phyloP scores from a whole-genome alignment of 2,888 invertebrate genomes.

The Parthenolecanium corni region DNA sequence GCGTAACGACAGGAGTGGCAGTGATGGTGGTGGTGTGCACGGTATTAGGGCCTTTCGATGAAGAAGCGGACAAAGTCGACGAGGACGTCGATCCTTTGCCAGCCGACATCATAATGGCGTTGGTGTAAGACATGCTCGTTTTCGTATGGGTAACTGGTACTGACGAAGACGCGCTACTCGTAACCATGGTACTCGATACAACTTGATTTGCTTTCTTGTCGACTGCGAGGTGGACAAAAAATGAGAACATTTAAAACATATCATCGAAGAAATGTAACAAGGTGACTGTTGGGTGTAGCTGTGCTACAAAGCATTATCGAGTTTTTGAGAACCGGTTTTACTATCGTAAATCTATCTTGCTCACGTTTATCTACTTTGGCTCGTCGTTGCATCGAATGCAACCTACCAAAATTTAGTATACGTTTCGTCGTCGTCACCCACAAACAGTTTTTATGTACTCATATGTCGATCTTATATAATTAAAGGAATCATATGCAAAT shows the following conservation, averaged over 20 bases:
- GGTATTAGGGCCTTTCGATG: conserved; percentile 39
- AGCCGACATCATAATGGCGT: conserved; percentile 45
- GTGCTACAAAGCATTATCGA: too few relatives aligned
- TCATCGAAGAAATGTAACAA: too few relatives aligned
- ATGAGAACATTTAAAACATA: neutral
- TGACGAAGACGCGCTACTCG: conserved; percentile 36
- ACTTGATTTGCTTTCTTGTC: conserved; percentile 29
- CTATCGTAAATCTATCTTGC: too few relatives aligned
- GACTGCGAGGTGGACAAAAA: conserved; percentile 22
- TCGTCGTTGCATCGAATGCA: too few relatives aligned
- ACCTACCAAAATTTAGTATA: too few relatives aligned
- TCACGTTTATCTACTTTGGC: too few relatives aligned
- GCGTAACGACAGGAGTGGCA: conserved; percentile 16
- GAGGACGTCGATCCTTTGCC: conserved; percentile 38
- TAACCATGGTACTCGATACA: conserved; percentile 35
- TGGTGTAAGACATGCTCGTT: conserved; percentile 48
- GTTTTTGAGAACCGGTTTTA: too few relatives aligned
- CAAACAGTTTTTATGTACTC: too few relatives aligned
- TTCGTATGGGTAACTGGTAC: conserved; percentile 43
- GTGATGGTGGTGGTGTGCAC: neutral
- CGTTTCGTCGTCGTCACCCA: too few relatives aligned
- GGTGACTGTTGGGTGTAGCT: too few relatives aligned
- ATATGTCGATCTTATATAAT: too few relatives aligned
- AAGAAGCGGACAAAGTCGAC: conserved; percentile 20
- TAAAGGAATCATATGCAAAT: too few relatives aligned